Evolutionary conservation across 2,797 vertebrate genomes (phyloP).

Genomic region (Phoeniculus purpureus): DNA sequence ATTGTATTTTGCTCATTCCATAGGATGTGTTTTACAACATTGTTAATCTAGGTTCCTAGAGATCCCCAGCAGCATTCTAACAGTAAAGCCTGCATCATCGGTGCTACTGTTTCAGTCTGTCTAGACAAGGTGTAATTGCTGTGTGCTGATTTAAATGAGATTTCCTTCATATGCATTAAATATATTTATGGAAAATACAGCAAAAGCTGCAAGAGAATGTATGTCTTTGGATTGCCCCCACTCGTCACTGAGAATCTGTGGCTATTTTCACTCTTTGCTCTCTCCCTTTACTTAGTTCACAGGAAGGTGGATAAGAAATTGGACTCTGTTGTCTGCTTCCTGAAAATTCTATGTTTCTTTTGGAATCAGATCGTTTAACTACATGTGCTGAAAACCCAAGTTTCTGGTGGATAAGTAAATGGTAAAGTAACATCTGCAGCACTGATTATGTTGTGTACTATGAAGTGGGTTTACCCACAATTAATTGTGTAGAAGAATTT

Average conservation of each 20-base stretch:
- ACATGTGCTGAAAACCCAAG: not conserved
- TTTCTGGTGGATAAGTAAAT: not conserved
- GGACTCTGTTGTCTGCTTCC: not conserved
- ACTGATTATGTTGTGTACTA: not conserved
- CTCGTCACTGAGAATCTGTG: not conserved
- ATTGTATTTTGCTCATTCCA: not conserved
- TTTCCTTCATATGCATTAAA: not conserved
- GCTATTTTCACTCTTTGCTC: not conserved
- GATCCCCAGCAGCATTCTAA: not conserved
- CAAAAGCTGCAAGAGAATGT: not conserved
- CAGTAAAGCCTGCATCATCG: not conserved
- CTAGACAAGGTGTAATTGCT: not conserved
- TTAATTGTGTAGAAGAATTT: not conserved
- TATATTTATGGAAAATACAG: not conserved
- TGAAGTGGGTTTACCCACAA: not conserved
- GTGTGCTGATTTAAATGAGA: not conserved
- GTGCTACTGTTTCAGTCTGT: constrained; percentile 16
- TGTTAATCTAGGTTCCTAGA: not conserved
- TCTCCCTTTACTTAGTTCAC: not conserved
- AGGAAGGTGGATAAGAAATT: not conserved
- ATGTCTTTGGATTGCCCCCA: not conserved
- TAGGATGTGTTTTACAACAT: not conserved
- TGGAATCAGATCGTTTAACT: not conserved
- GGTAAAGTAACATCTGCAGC: not conserved
- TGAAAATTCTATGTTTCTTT: not conserved